A percentile compares a stretch with the other conserved stretches of the same genome.
These are phyloP conservation scores for Trididemnum nubilum DNA, from an alignment of 23 tunicate species.

Conservation along the genomic window DNA sequence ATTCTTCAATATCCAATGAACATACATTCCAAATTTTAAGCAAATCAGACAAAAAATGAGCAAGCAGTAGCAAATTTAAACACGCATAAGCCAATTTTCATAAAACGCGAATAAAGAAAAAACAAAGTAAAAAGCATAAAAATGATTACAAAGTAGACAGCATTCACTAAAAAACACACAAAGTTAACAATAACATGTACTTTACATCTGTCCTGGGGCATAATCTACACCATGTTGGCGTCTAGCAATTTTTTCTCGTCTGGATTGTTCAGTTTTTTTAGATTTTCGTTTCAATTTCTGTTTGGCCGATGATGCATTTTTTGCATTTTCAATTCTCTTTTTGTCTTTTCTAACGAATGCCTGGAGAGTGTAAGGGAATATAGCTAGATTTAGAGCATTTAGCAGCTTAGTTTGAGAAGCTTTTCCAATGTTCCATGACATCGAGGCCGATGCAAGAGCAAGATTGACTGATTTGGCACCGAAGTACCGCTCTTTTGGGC, in stretches of 20 bases:
- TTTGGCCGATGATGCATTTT: no score
- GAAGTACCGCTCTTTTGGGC: slow-evolving; percentile 24
- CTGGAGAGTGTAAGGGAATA: no score
- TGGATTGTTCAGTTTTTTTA: neutral
- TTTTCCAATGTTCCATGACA: neutral
- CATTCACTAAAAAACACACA: neutral
- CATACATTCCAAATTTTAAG: neutral
- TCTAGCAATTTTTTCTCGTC: neutral
- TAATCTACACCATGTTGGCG: neutral
- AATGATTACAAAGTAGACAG: neutral
- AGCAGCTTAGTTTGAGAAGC: neutral
- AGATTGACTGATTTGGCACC: slow-evolving; percentile 1
- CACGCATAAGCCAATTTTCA: neutral
- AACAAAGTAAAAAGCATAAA: slow-evolving; percentile 1
- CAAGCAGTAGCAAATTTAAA: slow-evolving; percentile 16
- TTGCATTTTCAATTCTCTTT: no score
- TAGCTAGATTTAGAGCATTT: neutral
- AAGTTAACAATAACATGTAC: neutral
- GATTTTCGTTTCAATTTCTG: neutral
- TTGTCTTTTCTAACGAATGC: no score
- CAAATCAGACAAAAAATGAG: slow-evolving; percentile 10
- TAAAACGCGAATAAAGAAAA: neutral
- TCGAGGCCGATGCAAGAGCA: neutral
- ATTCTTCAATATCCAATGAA: neutral
- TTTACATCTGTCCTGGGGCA: neutral